A percentile compares a stretch with the other conserved stretches of the same genome.
Evolutionary conservation across 2,113 vertebrate genomes (phyloP).

Genomic region (Fregetta grallaria): DNA sequence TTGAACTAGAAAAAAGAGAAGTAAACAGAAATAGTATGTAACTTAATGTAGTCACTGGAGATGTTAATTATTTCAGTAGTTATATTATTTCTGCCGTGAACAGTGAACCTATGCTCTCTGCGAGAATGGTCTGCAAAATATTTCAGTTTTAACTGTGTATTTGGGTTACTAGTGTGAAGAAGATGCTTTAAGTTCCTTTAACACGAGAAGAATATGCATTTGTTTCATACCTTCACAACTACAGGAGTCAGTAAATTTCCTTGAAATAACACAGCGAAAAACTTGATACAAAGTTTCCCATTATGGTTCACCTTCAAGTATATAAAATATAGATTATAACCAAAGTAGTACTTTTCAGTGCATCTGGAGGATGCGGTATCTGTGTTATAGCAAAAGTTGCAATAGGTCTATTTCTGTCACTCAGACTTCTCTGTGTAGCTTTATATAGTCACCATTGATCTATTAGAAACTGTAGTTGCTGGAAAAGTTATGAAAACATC

Average conservation of each 20-base stretch:
- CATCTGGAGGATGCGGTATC: not conserved
- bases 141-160: not conserved
- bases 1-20: not conserved
- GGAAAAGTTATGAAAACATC: conserved; percentile 58
- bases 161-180: not conserved
- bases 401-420: not conserved
- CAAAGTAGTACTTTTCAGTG: not conserved
- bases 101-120: not conserved
- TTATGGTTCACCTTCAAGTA: not conserved
- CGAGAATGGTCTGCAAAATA: not conserved
- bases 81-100: not conserved
- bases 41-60: not conserved
- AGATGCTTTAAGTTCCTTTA: not conserved
- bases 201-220: not conserved
- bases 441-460: not conserved
- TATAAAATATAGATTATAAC: not conserved
- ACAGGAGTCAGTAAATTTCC: not conserved
- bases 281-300: not conserved
- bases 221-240: not conserved
- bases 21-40: not conserved
- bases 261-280: not conserved
- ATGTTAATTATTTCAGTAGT: not conserved
- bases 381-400: not conserved
- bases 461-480: not conserved
- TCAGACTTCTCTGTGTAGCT: not conserved